Percentiles rank a stretch among this genome's conserved stretches.
Evolutionary conservation across 1,140 invertebrate species (phyloP).

Genomic region (Lucilia sericata): DNA sequence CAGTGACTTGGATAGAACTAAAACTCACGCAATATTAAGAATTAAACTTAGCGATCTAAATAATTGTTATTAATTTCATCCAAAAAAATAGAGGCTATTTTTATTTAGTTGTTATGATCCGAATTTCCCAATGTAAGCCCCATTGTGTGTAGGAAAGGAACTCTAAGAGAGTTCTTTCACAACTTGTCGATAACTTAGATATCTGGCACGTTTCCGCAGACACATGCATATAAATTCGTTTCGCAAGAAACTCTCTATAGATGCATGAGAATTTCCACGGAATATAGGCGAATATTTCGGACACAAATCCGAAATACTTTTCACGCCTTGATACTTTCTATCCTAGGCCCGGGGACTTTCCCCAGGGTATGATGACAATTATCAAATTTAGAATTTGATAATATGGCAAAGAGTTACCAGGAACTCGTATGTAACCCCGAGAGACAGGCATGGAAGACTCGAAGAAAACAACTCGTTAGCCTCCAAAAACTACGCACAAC

Average conservation of each 20-base stretch:
- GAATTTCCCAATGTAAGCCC: slow-evolving; percentile 65
- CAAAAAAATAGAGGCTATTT: not conserved
- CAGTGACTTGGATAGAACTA: too few relatives aligned
- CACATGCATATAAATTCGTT: slow-evolving; percentile 54
- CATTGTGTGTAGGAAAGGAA: slow-evolving; percentile 57
- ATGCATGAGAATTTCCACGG: slow-evolving; percentile 59
- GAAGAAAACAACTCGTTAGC: slow-evolving; percentile 49
- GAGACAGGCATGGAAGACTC: slow-evolving; percentile 66
- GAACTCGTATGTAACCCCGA: slow-evolving; percentile 67
- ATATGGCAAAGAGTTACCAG: slow-evolving; percentile 57
- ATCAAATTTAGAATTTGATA: not conserved
- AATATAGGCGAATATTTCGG: slow-evolving; percentile 59
- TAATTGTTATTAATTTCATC: too few relatives aligned
- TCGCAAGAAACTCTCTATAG: slow-evolving; percentile 54
- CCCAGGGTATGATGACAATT: slow-evolving; percentile 56
- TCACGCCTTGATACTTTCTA: slow-evolving; percentile 66
- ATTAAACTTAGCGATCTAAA: too few relatives aligned
- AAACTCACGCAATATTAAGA: too few relatives aligned
- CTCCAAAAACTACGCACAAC: not conserved
- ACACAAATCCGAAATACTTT: slow-evolving; percentile 34
- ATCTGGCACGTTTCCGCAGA: slow-evolving; percentile 66
- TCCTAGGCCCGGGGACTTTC: slow-evolving; percentile 68
- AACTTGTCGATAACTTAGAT: slow-evolving; percentile 62
- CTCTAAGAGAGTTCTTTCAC: not conserved
- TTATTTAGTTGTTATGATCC: slow-evolving; percentile 44